Percentiles rank a stretch among this genome's conserved stretches.
These are phyloP conservation scores for Onychorhynchus coronatus DNA, from an alignment of 2,113 vertebrate species.

Conservation along the genomic window DNA sequence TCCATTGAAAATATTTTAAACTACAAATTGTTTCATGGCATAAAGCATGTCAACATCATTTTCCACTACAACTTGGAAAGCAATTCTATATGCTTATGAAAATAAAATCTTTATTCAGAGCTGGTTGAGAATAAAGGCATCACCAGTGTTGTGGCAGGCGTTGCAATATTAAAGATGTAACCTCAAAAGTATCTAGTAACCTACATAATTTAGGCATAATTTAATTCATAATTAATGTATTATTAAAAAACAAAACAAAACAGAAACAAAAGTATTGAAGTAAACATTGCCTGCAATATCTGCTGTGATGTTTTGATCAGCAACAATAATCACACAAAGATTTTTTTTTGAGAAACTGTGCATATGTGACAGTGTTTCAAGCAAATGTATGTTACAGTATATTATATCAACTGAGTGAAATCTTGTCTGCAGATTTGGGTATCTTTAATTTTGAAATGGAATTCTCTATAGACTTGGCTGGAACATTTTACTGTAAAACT, in stretches of 20 bases:
- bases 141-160: background rate
- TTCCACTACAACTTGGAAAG: background rate
- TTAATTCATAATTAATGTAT: background rate
- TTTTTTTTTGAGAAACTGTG: background rate
- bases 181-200: background rate
- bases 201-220: background rate
- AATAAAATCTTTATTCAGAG: background rate
- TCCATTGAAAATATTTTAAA: background rate
- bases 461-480: background rate
- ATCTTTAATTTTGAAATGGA: background rate
- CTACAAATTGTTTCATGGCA: background rate
- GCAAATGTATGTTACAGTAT: background rate
- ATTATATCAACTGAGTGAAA: background rate
- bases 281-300: background rate
- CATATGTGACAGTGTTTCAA: background rate
- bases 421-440: background rate
- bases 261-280: background rate
- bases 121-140: background rate
- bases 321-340: background rate
- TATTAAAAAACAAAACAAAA: background rate
- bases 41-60: background rate
- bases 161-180: background rate
- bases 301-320: background rate
- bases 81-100: background rate
- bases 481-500: background rate